Base-by-base conservation (phyloP, 2,888 invertebrate genomes). In the Hypolimnas misippus region DNA sequence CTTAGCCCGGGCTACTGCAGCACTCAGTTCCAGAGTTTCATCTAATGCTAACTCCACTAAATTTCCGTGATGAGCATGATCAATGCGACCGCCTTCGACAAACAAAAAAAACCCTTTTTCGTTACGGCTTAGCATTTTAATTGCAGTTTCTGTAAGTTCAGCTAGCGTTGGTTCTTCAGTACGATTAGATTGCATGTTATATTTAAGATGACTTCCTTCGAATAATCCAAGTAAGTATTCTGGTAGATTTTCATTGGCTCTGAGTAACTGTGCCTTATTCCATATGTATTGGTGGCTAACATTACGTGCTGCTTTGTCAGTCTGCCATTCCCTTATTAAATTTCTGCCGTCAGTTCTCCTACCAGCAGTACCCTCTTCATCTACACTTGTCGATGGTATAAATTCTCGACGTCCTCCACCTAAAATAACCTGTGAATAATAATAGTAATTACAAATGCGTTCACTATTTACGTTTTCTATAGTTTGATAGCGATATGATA, bases 351-450 rank as follows among this genome's bases (percentile, higher is more conserved):
- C 96, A 3, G 82, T 72, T 51, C 94, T 80, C 1, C 74, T 69
- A 0, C 94, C 93, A 0, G 14, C 29, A 0, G 78, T 72, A 0
- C 91, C 92, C 65, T 93, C 92, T 25, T 87, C 93, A 78, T 94
- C 95, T 16, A 70, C 70, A 0, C 72, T 73, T 1, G 79, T 79
- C 10, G 83, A 91, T 0, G 94, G 93, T 14, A 94, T 75, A 69
- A 96, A 94, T 63, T 94, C 93, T 6, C 85, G 82, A 25, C 95
- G 88, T 1, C 96, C 96, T 0, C 96, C 96, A 0, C 96, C 96
- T 63, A 96, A 79, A 49, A 96, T 93, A 0, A 96, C 93, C 92
- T 94, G 68, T 0, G 70, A 67, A 17, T 14, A 0, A 14, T n/a
- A 38, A 38, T 38, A 14, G 1, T n/a, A 14, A 12, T 3, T n/a